Base-by-base conservation (phyloP, 2,888 invertebrate species). In the Cryptocephalus primarius region DNA sequence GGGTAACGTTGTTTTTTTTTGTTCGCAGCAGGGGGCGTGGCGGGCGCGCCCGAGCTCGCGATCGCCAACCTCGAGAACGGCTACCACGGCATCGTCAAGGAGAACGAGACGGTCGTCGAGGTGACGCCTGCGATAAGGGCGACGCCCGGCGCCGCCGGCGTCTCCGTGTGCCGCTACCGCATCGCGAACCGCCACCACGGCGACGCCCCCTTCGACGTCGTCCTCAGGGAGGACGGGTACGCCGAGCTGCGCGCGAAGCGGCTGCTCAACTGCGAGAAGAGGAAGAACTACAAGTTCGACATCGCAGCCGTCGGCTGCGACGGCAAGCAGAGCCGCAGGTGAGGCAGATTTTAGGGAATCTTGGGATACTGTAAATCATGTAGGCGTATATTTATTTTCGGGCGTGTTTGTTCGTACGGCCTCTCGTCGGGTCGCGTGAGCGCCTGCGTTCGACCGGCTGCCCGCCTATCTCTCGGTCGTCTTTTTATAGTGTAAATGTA, bases 221-320 rank as follows among this genome's bases (percentile, higher is more conserved):
- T 68, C 52, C 62, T 68, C 44, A 66, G 66, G 46, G 67, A 66
- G 36, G 67, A 85, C 63, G 87, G 86, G 57, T 84, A 85, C 72
- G 88, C 91, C 52, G 89, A 90, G 57, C 75, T 93, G 57, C 78
- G 85, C 62, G 89, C 92, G 54, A 81, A 85, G 54, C 81, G 83
- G 59, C 83, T 83, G 46, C 80, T 96, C 58, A 92, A 94, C 73
- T 95, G 92, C 73, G 93, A 94, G 72, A 92, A 92, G 69, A 77
- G 91, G 45, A 85, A 89, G 63, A 90, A 89, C 71, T 95, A 94
- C 78, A 92, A 90, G 74, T 95, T 96, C 71, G 90, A 92, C 72
- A 91, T 95, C 67, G 87, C 91, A 46, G 94, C 94, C 36, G 84
- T 92, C 51, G 89, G 91, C 55, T 95, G 95, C 70, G 85, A 86